Base-by-base conservation (phyloP, 1,140 invertebrate genomes). In the Chelonus insularis region DNA sequence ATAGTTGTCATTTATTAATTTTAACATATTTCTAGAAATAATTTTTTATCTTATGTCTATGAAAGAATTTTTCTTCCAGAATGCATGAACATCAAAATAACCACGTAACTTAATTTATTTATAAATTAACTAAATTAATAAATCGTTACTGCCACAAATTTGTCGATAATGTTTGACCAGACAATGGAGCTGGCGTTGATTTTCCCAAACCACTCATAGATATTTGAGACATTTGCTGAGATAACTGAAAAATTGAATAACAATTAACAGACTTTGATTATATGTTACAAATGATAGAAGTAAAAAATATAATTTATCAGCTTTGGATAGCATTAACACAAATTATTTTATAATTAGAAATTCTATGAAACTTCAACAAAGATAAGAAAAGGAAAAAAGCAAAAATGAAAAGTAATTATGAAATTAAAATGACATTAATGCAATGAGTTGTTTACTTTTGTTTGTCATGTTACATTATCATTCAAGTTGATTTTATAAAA, bases 141-240 rank as follows among this genome's bases (percentile, higher is more conserved):
- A 9, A 64, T 68, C 23, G 72, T 80, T 83, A 84, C 78, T 84
- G 83, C 83, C 83, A 84, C 57, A 84, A 71, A 73, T 84, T 84
- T 34, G 77, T 83, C n/a, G 83, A 83, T 20, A 84, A 72, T 2
- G 82, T 83, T 61, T 83, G 81, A 11, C 78, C 80, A 20, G 77
- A 66, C 60, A 79, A 66, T 50, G 69, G 52, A 14, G 72, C 18
- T 36, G 74, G 18, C 29, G 73, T 47, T 58, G 78, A 65, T 59
- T 78, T 80, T 54, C 69, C 71, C 45, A 75, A 69, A 37, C 71
- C 72, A 23, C 78, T 75, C 50, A 86, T 62, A 47, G 80, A 82
- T 74, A 86, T 78, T 64, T 80, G 75, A n/a, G 80, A 76, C 82
- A 86, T 85, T 72, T 85, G 85, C 66, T 85, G 84, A 12, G 84